Evolutionary conservation across 1,140 invertebrate species (phyloP), one percentile per base, ranked within the genome.

Genomic region (Drosophila sp.): DNA sequence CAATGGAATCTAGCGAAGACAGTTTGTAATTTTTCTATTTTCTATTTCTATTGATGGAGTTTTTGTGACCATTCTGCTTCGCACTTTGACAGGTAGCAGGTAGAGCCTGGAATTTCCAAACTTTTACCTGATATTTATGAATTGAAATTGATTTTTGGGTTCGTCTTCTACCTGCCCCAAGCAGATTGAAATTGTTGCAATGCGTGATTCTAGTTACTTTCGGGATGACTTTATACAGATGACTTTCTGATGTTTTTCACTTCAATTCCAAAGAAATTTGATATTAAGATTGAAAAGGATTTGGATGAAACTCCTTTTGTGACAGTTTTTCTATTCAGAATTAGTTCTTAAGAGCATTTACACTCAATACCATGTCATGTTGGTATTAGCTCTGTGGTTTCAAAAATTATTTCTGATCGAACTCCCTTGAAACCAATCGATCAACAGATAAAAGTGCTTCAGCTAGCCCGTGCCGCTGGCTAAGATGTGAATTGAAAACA

Each of bases 1-100:
- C 54, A 64, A 64, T 56, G 65, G 54, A 50, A 50, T 50, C 44
- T 50, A 27, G 7, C 73, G 47, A 83, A 83, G 81, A 58, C 74
- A 72, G 41, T 86, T 78, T 70, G 81, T 81, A 23, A 72, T 73
- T 72, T 74, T 54, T 25, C 38, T 64, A 61, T 78, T 75, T 82
- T 76, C 79, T 79, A 76, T 54, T 63, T 44, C 25, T 62, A 35
- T 69, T 75, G 56, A 60, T 60, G 8, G 32, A 35, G 10, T 40
- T 40, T 40, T 23, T 5, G 25, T 38, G 40, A 44, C 29, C 30
- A 54, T 66, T 33, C 27, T 41, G 23, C 10, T 41, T 79, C n/a
- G 71, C 82, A 81, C 82, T 82, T 65, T 47, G 10, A 25, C 68
- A 79, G 80, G 67, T 76, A 76, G 32, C 32, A 38, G 33, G 33